Evolutionary conservation across 2,797 vertebrate species (phyloP), one percentile per base, ranked within the genome.

Genomic region (Aeoliscus strigatus): DNA sequence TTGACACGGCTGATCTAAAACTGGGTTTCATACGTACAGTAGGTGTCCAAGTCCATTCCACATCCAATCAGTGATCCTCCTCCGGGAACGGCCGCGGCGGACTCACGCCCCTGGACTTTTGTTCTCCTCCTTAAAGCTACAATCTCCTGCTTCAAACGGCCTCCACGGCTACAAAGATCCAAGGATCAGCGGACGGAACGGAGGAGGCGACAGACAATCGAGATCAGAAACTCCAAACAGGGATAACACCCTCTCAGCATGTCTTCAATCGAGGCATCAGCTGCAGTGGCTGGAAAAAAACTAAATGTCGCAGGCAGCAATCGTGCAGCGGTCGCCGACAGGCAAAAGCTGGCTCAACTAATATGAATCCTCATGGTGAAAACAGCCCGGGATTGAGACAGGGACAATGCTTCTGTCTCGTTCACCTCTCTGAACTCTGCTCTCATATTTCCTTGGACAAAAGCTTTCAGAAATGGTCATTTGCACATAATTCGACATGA

Each of bases 251-350:
- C 66, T 70, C 70, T 71, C 70, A 62, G 66, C 60, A 63, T 79
- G 72, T 81, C 81, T 81, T 80, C 73, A 79, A 76, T 79, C 65
- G 68, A 66, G 46, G 77, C 72, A 74, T 83, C 80, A 79, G 75
- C 60, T 72, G 55, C 61, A 73, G 80, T 72, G 73, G 75, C 74
- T 70, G 63, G 64, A 72, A 78, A 74, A 50, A 77, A 80, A 83
- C n/a, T n/a, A n/a, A n/a, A 80, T 74, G 65, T 75, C 58, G 51
- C 67, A 70, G 70, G 74, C 70, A 83, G 68, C 50, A 45, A 77
- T 70, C 66, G 60, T 8, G 21, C 38, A 46, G 66, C 37, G 66
- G 68, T 55, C 55, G 50, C 68, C 46, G 41, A 48, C 69, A 68
- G 70, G 64, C 53, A 68, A 58, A 80, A 80, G 66, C 74, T 73